Base-by-base conservation (phyloP, 2,113 vertebrate species). In the Gymnocephalus cernua region DNA sequence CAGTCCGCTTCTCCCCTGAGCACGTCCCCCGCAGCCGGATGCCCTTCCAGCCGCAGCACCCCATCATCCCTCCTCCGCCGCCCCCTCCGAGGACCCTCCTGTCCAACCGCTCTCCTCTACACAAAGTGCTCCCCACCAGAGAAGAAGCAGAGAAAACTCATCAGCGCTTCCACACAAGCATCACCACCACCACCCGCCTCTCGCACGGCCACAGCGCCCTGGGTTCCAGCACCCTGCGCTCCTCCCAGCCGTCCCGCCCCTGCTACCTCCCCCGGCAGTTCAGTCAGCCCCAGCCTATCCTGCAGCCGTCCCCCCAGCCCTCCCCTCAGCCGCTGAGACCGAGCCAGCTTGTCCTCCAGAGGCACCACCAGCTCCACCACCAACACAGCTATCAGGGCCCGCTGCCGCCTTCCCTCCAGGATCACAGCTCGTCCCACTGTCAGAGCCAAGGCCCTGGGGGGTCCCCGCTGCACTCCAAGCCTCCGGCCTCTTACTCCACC, bases 61-160 rank as follows among this genome's bases (percentile, higher is more conserved):
- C 95, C 73, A 94, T 95, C 85, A 96, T 96, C 74, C 93, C 95
- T 3, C 91, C 93, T 19, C 95, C 95, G 0, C 96, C 96, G 77
- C 91, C 96, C 59, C 95, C 95, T 13, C 92, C 88, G 0, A 86
- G 95, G 44, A 85, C 88, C 59, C 83, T 94, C 77, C 77, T 95
- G 67, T 76, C 89, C 53, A 85, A 63, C 66, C 92, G 92, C 9
- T 90, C 92, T 0, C 86, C 92, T 0, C 79, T 90, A 1, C 91
- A 90, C 91, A 94, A 93, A 70, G 91, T 77, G 9, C 84, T 90
- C n/a, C 64, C 85, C 21, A 74, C 73, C 45, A 77, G 86, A 19
- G 92, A 92, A 2, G 94, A 94, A 9, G 54, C 57, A 1, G 76
- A 80, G 54, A 87, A 73, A 11, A 38, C 25, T 48, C 86, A 71